Evolutionary conservation across 2,797 vertebrate species (phyloP), one percentile per base, ranked within the genome.

Genomic region (Tinamus major): DNA sequence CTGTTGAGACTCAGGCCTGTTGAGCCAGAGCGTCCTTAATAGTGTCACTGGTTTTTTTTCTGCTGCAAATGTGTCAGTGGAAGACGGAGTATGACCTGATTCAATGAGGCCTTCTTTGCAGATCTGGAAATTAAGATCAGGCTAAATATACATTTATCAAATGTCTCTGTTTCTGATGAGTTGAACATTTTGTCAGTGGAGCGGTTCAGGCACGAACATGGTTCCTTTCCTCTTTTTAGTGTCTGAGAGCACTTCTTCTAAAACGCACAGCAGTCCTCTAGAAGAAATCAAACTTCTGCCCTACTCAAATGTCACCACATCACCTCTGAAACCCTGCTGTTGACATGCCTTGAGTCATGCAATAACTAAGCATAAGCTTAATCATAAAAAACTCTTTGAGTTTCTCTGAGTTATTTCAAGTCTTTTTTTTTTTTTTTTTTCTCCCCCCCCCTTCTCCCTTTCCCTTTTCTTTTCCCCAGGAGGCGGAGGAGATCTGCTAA

Each of bases 401-500:
- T 49, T 13, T 49, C 48, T 86, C 42, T 35, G 14, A 68, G 56
- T 84, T 95, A 33, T 94, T 89, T 89, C 8, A 96, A 17, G 13
- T 76, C 21, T 96, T 33, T 71, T 94, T 23, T 63, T 84, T 67
- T 85, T 91, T 77, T 68, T 85, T 9, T 39, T 39, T 39, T 13
- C 39, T 10, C 39, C 39, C 39, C 39, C 8, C 39, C 39, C 17
- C 61, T 63, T 90, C 27, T 19, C 29, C 17, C 29, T n/a, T 19
- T 31, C 53, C 53, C 29, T 55, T 56, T 56, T 67, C 27, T 56
- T 74, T 70, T 16, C 58, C 82, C 35, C 62, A 96, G 97, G 75
- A 96, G 95, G 74, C 44, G 0, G 71, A 96, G 62, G 91, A 97
- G 94, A 85, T 96, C 96, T 37, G 91, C 96, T 63, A 90, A 59